Percentiles rank a stretch among this genome's conserved stretches.
These are phyloP conservation scores for Sciurus carolinensis DNA, from an alignment of 2,797 vertebrate species.

Conservation along the genomic window DNA sequence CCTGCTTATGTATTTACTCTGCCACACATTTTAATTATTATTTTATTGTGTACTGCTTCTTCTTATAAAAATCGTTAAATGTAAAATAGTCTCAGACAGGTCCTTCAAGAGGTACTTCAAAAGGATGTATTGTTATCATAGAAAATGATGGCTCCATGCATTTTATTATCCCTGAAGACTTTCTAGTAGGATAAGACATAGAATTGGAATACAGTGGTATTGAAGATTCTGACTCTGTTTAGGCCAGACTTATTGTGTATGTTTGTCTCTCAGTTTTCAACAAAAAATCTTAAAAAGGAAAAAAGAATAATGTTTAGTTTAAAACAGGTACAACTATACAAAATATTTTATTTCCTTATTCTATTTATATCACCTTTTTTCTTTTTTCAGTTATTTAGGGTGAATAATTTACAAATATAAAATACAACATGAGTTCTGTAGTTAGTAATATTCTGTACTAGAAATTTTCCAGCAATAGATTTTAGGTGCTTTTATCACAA, in stretches of 20 bases:
- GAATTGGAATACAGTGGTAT: background rate
- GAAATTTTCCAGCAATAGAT: too few relatives aligned
- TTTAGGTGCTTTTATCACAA: too few relatives aligned
- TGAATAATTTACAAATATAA: too few relatives aligned
- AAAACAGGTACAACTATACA: too few relatives aligned
- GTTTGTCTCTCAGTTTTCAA: background rate
- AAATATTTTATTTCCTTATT: too few relatives aligned
- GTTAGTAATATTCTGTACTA: too few relatives aligned
- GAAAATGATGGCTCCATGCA: background rate
- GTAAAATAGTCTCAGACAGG: background rate
- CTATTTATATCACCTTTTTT: too few relatives aligned
- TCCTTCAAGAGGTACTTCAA: background rate
- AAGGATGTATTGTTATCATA: background rate
- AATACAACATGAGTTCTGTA: too few relatives aligned
- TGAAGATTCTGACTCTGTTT: background rate
- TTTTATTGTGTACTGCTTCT: background rate
- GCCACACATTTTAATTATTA: too few relatives aligned
- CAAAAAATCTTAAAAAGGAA: background rate
- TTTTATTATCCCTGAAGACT: background rate
- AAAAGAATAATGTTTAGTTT: background rate
- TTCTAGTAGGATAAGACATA: background rate
- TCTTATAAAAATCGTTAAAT: background rate
- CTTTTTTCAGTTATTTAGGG: too few relatives aligned
- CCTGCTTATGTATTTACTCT: background rate
- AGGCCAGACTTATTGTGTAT: background rate